Evolutionary conservation across 2,888 invertebrate species (phyloP), one percentile per base, ranked within the genome.

Genomic region (Aelia acuminata): DNA sequence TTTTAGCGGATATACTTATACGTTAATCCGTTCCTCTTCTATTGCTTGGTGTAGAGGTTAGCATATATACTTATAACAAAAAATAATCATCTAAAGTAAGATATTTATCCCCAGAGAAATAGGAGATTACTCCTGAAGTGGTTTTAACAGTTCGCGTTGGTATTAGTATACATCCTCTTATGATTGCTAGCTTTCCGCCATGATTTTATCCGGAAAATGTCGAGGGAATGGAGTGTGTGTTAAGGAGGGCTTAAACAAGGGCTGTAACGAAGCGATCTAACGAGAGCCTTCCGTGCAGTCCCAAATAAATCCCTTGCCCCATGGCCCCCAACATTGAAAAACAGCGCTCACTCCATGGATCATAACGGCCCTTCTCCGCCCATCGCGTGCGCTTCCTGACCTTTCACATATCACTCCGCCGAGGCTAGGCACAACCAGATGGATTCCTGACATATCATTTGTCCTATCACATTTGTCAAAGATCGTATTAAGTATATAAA

Each of bases 231-330:
- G 80, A 80, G 80, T 43, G 80, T 80, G 80, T 43, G 80, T n/a
- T 47, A 80, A 80, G 80, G 80, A 80, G 80, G 43, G 80, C 39
- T 47, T 80, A 80, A 80, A 80, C 43, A 80, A 47, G 43, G 15
- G 43, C 80, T 47, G n/a, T 35, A 75, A 18, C 20, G 15, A 43
- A 80, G 75, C 75, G 75, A 43, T 70, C 63, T 80, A 80, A 80
- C 80, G 80, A 80, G 43, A 13, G 43, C 80, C 43, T 80, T 80
- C 80, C 80, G 80, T 80, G 80, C 80, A 22, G 22, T 2, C 18
- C 75, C 13, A 10, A 39, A 75, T 75, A 75, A 39, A 39, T 75
- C 75, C 57, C 57, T 13, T 15, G 26, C 57, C 26, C 63, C 35
- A 18, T 35, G 63, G 26, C 31, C 63, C 20, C 31, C 26, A 35